Base-by-base conservation (phyloP, 2,797 vertebrate species). In the Apodemus agrarius region DNA sequence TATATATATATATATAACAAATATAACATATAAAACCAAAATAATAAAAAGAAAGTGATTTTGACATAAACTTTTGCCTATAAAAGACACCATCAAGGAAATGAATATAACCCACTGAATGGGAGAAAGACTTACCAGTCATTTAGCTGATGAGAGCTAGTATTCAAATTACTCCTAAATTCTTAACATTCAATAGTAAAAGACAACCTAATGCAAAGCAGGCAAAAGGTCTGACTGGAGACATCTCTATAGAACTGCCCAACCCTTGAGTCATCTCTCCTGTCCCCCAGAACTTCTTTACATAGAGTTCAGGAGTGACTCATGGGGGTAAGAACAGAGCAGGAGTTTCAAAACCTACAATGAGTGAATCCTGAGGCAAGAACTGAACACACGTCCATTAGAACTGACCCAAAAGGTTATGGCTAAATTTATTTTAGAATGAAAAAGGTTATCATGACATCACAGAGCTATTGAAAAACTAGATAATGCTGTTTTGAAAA, bases 21-120 rank as follows among this genome's bases (percentile, higher is more conserved):
- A 94, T 52, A 52, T 69, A 34, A 69, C 52, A 82, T 46, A 34
- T 0, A 49, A 83, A 16, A 80, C 40, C 63, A 93, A 90, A 94
- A 75, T 19, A 43, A n/a, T 17, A 90, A 85, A 67, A 89, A 87
- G n/a, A 24, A 88, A 29, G 22, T 63, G 40, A 93, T 82, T 46
- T 43, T 67, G n/a, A 93, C 26, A 80, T 69, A 31, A 65, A 76
- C 8, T 57, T 88, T 63, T 89, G n/a, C 65, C 57, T 85, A 8
- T 40, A 82, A 91, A 96, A 49, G 37, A 93, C 37, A 96, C 12
- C n/a, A 94, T 94, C 74, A 82, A 76, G 34, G 78, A 96, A 93
- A 49, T 78, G 40, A 93, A 76, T 21, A 90, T 49, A 91, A 80
- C 10, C 21, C 2, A 90, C 0, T 59, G 17, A 93, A 49, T 43